Percentiles rank a stretch among this genome's conserved stretches.
Evolutionary conservation across 2,797 vertebrate genomes (phyloP).

Genomic region (Loris lydekkerianus): DNA sequence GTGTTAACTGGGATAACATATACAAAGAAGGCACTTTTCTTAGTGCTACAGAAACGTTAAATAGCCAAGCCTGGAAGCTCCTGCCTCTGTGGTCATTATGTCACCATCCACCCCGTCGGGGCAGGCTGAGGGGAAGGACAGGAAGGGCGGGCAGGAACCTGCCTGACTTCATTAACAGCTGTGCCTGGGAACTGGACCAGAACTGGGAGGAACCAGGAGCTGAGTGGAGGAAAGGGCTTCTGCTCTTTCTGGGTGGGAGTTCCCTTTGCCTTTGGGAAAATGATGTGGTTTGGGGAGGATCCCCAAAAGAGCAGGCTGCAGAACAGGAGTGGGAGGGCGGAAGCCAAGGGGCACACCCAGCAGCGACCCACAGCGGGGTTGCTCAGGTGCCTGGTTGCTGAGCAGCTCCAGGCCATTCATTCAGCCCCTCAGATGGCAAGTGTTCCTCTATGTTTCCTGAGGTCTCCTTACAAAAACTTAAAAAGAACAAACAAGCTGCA

Average conservation of each 20-base stretch:
- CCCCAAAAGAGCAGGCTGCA: not conserved
- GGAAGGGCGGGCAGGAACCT: not conserved
- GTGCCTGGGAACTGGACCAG: not conserved
- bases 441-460: not conserved
- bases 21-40: not conserved
- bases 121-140: not conserved
- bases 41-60: not conserved
- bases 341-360: not conserved
- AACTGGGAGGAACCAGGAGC: not conserved
- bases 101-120: fast-evolving
- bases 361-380: not conserved
- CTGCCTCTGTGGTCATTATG: fast-evolving
- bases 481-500: not conserved
- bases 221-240: not conserved
- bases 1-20: not conserved
- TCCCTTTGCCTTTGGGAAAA: not conserved
- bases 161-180: not conserved
- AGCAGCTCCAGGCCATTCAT: not conserved
- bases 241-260: not conserved
- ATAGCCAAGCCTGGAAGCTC: not conserved
- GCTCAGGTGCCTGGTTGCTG: too few relatives aligned
- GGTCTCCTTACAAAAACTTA: not conserved
- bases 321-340: not conserved
- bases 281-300: not conserved
- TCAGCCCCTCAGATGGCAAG: not conserved